Base-by-base conservation (phyloP, 2,113 vertebrate genomes). In the Pseudorectes ferrugineus region DNA sequence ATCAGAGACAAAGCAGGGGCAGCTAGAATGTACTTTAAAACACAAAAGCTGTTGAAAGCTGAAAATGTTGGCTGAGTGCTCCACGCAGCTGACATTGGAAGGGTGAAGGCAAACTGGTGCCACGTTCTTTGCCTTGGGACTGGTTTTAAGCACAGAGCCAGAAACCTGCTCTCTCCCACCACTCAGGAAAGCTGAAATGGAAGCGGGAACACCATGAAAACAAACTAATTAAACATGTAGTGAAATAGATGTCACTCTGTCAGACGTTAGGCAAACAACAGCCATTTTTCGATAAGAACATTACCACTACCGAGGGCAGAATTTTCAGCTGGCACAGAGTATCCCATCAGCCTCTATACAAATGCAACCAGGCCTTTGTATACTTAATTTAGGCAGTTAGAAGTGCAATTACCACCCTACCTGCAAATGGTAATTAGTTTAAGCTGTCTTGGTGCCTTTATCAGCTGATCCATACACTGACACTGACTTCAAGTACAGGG, bases 21-120 rank as follows among this genome's bases (percentile, higher is more conserved):
- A n/a, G 71, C 75, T 67, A 24, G 28, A 63, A 74, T 18, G 43
- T 49, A 9, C 85, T 94, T 92, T 76, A 71, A 71, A 70, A 24
- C 89, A 92, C 82, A 80, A 92, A 95, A 93, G 92, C 95, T 74
- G 72, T 33, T 49, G 90, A 93, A 85, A 95, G 91, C 91, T 95
- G 81, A 48, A 91, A 94, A 61, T 36, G 80, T 14, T 86, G 83
- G 89, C 93, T 85, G 76, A 85, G 46, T 49, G 62, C 55, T 91
- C 43, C 2, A 5, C 4, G 45, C 72, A 85, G 80, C 95, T 96
- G 95, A 90, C 55, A 14, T 19, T 70, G 92, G 92, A 93, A 80
- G 59, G 72, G 51, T n/a, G 40, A 93, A 91, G 62, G 76, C 57
- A 67, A 79, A 86, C n/a, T 10, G n/a, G 22, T 92, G 88, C 92